Evolutionary conservation across 2,888 invertebrate genomes (phyloP), one percentile per base, ranked within the genome.

Genomic region (Vanessa cardui): DNA sequence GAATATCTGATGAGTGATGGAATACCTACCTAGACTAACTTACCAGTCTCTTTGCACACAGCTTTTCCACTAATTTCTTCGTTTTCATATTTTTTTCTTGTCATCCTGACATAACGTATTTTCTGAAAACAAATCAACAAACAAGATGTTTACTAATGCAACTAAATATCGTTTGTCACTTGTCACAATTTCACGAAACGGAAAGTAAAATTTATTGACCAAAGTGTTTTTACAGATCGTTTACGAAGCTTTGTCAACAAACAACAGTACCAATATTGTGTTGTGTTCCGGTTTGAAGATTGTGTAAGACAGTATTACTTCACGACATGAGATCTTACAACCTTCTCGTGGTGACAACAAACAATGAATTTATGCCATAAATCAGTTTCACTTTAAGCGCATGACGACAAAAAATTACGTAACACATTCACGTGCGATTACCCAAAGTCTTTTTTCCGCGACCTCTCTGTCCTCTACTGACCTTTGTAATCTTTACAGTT

Each of bases 401-500:
- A 21, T 4, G 1, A 15, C 20, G 3, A 50, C 20, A 15, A 9
- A 3, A 16, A 20, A 50, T 52, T 26, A 20, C 50, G 50, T 26
- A 52, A 21, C 52, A 31, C 26, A 31, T 15, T 6, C 26, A 16
- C 26, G 16, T 52, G 16, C 26, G 26, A 26, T 52, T 26, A 52
- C 52, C 52, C 7, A 31, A 31, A 52, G 16, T 6, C 15, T 18
- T 6, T 12, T 50, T 50, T 50, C 50, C 21, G 50, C 15, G 50
- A 50, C 50, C 52, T 52, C 6, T 26, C 15, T 52, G 52, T n/a
- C n/a, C 31, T 52, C 52, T 52, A 16, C 16, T 52, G 31, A 52
- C 31, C 52, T 52, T 31, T 31, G 52, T 31, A 52, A 52, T 52
- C 52, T 52, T 31, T 16, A 16, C 16, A 52, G 52, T 52, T 26